A percentile compares a stretch with the other conserved stretches of the same genome.
These are phyloP conservation scores for Whitmania pigra DNA, from an alignment of 1,140 invertebrate species.

Conservation along the genomic window DNA sequence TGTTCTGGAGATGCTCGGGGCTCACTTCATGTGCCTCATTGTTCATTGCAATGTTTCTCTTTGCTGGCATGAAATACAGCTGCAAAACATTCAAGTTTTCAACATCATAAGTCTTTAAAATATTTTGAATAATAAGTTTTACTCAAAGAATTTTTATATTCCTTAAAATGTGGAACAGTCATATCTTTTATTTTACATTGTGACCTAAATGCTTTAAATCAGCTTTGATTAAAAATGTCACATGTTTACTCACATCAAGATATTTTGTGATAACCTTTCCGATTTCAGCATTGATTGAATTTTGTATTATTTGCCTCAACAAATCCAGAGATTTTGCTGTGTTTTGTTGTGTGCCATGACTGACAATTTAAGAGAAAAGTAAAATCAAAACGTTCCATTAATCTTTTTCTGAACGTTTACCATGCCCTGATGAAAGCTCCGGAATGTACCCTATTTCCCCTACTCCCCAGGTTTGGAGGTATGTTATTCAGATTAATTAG, in stretches of 20 bases:
- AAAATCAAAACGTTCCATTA: neutral
- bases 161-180: neutral
- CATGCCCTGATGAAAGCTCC: neutral
- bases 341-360: constrained; percentile 41
- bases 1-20: constrained; percentile 59
- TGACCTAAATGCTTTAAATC: neutral
- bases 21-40: constrained; percentile 58
- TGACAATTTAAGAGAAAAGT: constrained; percentile 25
- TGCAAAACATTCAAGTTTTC: constrained; percentile 26
- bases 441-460: neutral
- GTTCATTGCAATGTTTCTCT: constrained; percentile 63
- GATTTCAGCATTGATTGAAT: constrained; percentile 62
- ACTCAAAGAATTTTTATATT: neutral
- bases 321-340: constrained; percentile 61
- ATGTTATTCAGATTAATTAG: constrained; percentile 1
- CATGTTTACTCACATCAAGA: constrained; percentile 49
- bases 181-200: neutral
- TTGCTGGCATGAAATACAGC: constrained; percentile 56
- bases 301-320: constrained; percentile 59
- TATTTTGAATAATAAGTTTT: neutral
- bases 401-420: neutral
- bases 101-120: neutral
- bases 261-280: constrained; percentile 61
- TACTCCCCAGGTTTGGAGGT: neutral
- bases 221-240: neutral